Evolutionary conservation across 2,797 vertebrate genomes (phyloP).

Genomic region (Muscicapa comitata): DNA sequence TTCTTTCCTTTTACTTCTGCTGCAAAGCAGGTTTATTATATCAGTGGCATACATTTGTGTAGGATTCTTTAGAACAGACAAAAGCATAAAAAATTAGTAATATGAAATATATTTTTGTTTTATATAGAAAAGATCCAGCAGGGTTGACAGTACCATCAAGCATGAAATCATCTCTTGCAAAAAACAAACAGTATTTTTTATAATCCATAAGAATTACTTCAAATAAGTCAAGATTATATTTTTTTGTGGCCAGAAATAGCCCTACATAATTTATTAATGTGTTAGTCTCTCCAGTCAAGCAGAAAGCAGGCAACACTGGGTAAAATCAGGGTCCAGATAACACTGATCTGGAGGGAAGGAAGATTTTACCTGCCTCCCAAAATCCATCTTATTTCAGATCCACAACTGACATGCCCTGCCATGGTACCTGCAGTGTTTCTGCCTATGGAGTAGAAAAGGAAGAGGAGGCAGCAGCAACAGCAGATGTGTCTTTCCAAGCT

Average conservation of each 20-base stretch:
- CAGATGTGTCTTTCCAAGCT: not conserved
- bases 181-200: not conserved
- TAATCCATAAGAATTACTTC: not conserved
- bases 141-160: not conserved
- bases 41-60: not conserved
- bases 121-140: not conserved
- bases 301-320: not conserved
- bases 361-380: not conserved
- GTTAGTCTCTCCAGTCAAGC: not conserved
- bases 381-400: not conserved
- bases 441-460: fast-evolving
- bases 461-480: not conserved
- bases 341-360: no score
- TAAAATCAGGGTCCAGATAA: not conserved
- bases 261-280: not conserved
- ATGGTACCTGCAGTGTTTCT: not conserved
- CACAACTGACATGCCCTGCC: not conserved
- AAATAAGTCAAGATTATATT: not conserved
- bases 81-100: not conserved
- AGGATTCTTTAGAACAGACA: not conserved
- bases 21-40: not conserved
- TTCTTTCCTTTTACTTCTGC: not conserved
- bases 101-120: not conserved
- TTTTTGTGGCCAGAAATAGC: not conserved
- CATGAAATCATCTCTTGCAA: not conserved